A percentile compares a stretch with the other conserved stretches of the same genome.
These are phyloP conservation scores for Sinocyclocheilus maitianheensis DNA, from an alignment of 2,113 vertebrate genomes.

Conservation along the genomic window DNA sequence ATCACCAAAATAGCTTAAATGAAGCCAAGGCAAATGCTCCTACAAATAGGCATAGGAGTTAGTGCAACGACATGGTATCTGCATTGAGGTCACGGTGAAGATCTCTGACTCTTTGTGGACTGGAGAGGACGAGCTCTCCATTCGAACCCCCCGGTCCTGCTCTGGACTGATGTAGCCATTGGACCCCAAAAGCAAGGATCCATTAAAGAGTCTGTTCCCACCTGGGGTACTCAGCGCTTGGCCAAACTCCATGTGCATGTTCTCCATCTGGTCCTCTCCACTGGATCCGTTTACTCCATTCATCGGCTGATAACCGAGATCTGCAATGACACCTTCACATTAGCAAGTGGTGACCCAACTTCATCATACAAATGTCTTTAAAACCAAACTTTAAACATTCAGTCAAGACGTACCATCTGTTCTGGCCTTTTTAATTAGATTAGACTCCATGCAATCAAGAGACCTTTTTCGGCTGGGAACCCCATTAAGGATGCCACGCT, in stretches of 20 bases:
- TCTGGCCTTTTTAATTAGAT: conserved; percentile 88
- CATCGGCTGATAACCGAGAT: conserved; percentile 47
- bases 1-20: not conserved
- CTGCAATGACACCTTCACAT: conserved; percentile 21
- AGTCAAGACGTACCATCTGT: conserved; percentile 80
- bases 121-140: conserved; percentile 63
- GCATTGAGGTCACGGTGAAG: conserved; percentile 95
- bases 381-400: not conserved
- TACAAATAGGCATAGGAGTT: conserved; percentile 96
- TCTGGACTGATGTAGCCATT: conserved; percentile 82
- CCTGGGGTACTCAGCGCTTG: conserved; percentile 81
- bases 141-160: conserved; percentile 71
- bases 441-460: conserved; percentile 83
- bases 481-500: conserved; percentile 77
- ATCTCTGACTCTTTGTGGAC: conserved; percentile 90
- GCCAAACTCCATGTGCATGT: conserved; percentile 84
- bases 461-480: conserved; percentile 90
- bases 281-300: conserved; percentile 73
- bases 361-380: not conserved
- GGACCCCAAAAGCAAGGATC: conserved; percentile 86
- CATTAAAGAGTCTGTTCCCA: conserved; percentile 92
- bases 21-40: conserved; percentile 57
- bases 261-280: conserved; percentile 82
- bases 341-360: not conserved
- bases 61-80: conserved; percentile 94